These are phyloP conservation scores for Dryadula phaetusa DNA, from an alignment of 2,888 invertebrate species.

Conservation along the genomic window DNA sequence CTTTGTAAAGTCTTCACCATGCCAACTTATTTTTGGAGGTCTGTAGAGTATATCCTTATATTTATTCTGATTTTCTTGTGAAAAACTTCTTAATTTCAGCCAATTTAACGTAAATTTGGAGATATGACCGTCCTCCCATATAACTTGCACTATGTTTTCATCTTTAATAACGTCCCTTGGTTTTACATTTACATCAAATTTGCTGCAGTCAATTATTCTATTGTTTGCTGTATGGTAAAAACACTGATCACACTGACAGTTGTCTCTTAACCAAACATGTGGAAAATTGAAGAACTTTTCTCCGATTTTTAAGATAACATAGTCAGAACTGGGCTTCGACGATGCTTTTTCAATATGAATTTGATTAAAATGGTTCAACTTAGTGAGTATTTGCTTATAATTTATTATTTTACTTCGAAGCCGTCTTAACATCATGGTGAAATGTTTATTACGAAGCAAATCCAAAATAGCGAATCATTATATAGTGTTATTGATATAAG, in stretches of 20 bases:
- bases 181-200: constrained; percentile 80
- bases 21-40: constrained; percentile 81
- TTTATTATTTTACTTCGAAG: constrained; percentile 42
- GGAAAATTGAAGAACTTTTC: constrained; percentile 82
- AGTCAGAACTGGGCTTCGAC: constrained; percentile 48
- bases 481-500: too few relatives aligned
- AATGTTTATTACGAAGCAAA: too few relatives aligned
- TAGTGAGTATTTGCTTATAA: neutral
- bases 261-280: constrained; percentile 88
- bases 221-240: constrained; percentile 86
- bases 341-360: constrained; percentile 51
- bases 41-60: constrained; percentile 82
- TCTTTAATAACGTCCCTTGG: constrained; percentile 64
- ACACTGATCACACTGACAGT: constrained; percentile 87
- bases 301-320: constrained; percentile 59
- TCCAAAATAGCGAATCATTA: too few relatives aligned
- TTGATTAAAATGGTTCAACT: constrained; percentile 25
- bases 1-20: constrained; percentile 76
- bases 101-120: constrained; percentile 84
- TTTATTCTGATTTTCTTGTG: constrained; percentile 63
- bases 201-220: constrained; percentile 85
- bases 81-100: constrained; percentile 85
- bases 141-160: constrained; percentile 69
- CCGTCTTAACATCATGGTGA: too few relatives aligned
- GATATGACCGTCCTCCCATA: constrained; percentile 87